Percentiles rank a stretch among this genome's conserved stretches.
Evolutionary conservation across 2,888 invertebrate genomes (phyloP).

Genomic region (Drosophila sordidula): DNA sequence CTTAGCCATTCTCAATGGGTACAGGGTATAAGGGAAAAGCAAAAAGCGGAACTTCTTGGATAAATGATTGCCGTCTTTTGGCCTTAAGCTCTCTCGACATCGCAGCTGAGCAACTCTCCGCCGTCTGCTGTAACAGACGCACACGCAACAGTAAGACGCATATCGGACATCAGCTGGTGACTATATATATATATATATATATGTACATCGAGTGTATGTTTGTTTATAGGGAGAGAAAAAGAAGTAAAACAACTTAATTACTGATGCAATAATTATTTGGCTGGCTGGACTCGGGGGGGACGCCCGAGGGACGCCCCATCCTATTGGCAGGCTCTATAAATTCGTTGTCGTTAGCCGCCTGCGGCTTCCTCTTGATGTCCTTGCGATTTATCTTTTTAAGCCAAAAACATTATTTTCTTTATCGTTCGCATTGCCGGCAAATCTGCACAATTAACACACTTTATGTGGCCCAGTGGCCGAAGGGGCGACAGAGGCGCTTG

Average conservation of each 20-base stretch:
- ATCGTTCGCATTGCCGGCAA: constrained; percentile 64
- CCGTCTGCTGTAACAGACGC: background rate
- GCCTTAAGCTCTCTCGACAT: constrained; percentile 41
- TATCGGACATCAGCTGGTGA: constrained; percentile 11
- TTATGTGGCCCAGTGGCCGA: constrained; percentile 56
- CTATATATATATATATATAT: constrained; percentile 1
- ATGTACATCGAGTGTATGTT: background rate
- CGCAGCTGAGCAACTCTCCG: constrained; percentile 8
- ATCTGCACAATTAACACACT: constrained; percentile 78
- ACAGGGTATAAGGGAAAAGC: constrained; percentile 7
- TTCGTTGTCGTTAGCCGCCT: constrained; percentile 42
- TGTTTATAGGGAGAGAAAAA: background rate
- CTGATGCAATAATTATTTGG: constrained; percentile 61
- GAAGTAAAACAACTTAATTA: constrained; percentile 55
- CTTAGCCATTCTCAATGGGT: background rate
- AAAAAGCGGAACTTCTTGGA: constrained; percentile 8
- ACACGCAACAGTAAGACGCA: background rate
- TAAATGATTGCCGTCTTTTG: constrained; percentile 41
- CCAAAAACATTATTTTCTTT: constrained; percentile 71
- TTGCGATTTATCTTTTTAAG: constrained; percentile 79
- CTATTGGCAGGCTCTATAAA: constrained; percentile 27
- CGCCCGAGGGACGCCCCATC: background rate
- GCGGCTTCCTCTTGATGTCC: constrained; percentile 49
- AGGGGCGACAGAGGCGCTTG: too few relatives aligned
- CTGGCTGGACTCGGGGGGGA: background rate